phyloP scores from a whole-genome alignment of 2,797 vertebrate species.

The Gadopsis marmoratus region DNA sequence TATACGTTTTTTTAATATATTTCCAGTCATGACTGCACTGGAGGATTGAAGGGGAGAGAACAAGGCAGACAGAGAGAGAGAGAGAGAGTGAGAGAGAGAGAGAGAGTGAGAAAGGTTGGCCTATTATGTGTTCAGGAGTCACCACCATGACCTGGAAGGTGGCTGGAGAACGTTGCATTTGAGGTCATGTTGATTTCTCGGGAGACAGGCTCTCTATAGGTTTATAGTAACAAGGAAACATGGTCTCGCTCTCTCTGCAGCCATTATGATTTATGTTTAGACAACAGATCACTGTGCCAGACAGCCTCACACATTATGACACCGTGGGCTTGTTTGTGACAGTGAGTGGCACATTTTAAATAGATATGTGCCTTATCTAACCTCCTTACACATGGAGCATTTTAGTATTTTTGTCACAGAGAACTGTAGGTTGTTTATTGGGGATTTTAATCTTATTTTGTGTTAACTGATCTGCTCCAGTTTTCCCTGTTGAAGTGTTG shows the following conservation, averaged over 20 bases:
- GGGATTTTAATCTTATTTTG: background rate
- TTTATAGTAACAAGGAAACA: slow-evolving; percentile 68
- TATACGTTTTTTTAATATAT: slow-evolving; percentile 58
- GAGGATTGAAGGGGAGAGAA: slow-evolving; percentile 40
- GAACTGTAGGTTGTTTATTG: slow-evolving; percentile 7
- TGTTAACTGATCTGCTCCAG: background rate
- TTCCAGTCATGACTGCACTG: slow-evolving; percentile 50
- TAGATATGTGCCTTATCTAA: slow-evolving; percentile 62
- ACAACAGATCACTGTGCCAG: slow-evolving; percentile 73
- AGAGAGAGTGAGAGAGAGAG: slow-evolving; percentile 27
- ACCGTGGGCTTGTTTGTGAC: slow-evolving; percentile 64
- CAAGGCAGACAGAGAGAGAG: slow-evolving; percentile 22
- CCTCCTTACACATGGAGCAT: slow-evolving; percentile 11
- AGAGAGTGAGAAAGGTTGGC: slow-evolving; percentile 24
- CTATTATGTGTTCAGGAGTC: slow-evolving; percentile 56
- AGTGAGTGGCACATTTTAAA: slow-evolving; percentile 72
- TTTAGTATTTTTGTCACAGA: background rate
- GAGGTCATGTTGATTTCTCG: slow-evolving; percentile 83
- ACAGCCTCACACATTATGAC: slow-evolving; percentile 71
- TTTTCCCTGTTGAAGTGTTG: no score
- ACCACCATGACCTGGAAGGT: slow-evolving; percentile 49
- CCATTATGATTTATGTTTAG: slow-evolving; percentile 83
- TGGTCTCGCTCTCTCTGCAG: slow-evolving; percentile 71
- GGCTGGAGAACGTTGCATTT: slow-evolving; percentile 55
- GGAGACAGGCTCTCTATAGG: slow-evolving; percentile 70